Base-by-base conservation (phyloP, 2,113 vertebrate genomes). In the Actinemys pallida region DNA sequence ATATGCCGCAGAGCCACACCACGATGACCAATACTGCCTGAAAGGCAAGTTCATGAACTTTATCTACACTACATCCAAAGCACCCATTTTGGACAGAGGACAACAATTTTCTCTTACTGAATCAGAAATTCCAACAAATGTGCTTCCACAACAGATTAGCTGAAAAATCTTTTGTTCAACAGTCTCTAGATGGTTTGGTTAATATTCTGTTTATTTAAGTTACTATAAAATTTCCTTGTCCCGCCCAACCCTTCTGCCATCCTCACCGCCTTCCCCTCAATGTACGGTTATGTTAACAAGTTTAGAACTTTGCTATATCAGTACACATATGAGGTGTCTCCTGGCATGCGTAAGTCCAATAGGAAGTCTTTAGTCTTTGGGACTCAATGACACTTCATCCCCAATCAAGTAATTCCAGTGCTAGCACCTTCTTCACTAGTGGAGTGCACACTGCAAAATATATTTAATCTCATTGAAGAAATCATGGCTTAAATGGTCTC, bases 121-220 rank as follows among this genome's bases (percentile, higher is more conserved):
- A 47, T 90, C 89, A 92, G 25, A 83, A 89, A 96, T 95, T 96
- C 62, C 90, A 97, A 92, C 78, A 95, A 57, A 95, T 87, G 72
- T 86, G 91, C 39, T 31, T 76, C 49, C 5, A 1, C 25, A 84
- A 79, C 84, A 95, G 81, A 45, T 87, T 86, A 89, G 76, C n/a
- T 84, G 89, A 93, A 94, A 93, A 89, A 84, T 56, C 12, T 86
- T 84, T 76, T 86, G 53, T 82, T 91, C 31, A 86, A 91, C 88
- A 91, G 72, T 59, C 12, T 56, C 29, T 89, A 88, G 54, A 79
- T 90, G 81, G 69, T 93, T 80, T 94, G 90, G 75, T 79, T 57
- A 93, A 53, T n/a, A 49, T 11, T 57, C 62, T 69, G 35, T 19
- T 62, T 62, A 62, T 35, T 62, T 69, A 69, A 69, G 8, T n/a